Base-by-base conservation (phyloP, 1,140 invertebrate genomes). In the Littorina saxatilis region DNA sequence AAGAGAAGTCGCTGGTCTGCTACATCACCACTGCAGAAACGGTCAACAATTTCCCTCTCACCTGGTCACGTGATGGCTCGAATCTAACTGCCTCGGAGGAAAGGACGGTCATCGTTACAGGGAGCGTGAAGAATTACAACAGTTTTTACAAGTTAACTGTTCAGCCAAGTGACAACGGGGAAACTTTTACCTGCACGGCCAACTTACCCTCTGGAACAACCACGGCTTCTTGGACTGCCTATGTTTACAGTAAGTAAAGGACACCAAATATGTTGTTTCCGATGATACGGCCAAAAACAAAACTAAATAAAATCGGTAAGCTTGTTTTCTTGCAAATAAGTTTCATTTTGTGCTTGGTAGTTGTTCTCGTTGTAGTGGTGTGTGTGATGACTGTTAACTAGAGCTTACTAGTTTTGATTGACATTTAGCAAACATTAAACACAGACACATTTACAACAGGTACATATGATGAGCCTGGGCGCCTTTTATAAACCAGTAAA, bases 1-100 rank as follows among this genome's bases (percentile, higher is more conserved):
- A 27, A n/a, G 40, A 47, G 40, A 73, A 73, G 40, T 50, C 70
- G 23, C 4, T 73, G 23, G 39, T 15, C 40, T 73, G 70, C 27
- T 73, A 73, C 70, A 50, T 73, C 70, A 50, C n/a, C 40, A 39
- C 40, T 11, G 39, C 70, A 29, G 70, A 73, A 29, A 73, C 40
- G 4, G 9, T 0, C 17, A 50, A n/a, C 23, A 9, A 5, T 13
- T 73, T 73, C 40, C 70, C 70, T 5, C 39, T 73, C 23, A 29
- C 70, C 1, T 73, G 70, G 70, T 9, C 70, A 0, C n/a, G 40
- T 20, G 40, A 50, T 17, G 66, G 66, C 11, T 20, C 23, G 15
- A 17, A 17, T 2, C 35, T 39, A 4, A 39, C 66, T 5, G 66
- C 66, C 66, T 2, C 1, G 13, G 15, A 27, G 2, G 66, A 68